phyloP scores from a whole-genome alignment of 2,113 vertebrate genomes.

The Epinephelus moara region DNA sequence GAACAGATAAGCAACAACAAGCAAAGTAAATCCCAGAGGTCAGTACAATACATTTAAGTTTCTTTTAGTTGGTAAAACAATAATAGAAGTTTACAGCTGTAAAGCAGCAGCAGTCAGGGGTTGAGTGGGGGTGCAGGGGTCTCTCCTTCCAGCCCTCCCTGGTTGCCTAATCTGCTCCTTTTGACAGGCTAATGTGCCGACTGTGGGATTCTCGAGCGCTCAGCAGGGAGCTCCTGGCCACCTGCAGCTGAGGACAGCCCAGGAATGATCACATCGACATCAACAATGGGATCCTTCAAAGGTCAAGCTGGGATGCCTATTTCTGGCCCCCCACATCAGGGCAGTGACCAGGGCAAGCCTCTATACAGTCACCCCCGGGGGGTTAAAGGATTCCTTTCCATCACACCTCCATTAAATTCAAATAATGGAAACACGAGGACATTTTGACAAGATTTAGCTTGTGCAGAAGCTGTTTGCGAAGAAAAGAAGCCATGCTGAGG shows the following conservation, averaged over 20 bases:
- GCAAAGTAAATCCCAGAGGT: not conserved
- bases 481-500: not conserved
- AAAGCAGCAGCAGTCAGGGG: not conserved
- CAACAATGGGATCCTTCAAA: slow-evolving; percentile 65
- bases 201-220: slow-evolving; percentile 67
- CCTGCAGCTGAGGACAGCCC: slow-evolving; percentile 76
- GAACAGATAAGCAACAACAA: not conserved
- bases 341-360: slow-evolving; percentile 3
- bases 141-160: slow-evolving; percentile 40
- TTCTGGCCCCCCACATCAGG: slow-evolving; percentile 25
- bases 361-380: slow-evolving; percentile 33
- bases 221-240: slow-evolving; percentile 78
- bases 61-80: slow-evolving; percentile 1
- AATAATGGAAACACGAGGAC: not conserved
- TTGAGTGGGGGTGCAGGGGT: slow-evolving; percentile 26
- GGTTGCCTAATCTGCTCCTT: slow-evolving; percentile 70
- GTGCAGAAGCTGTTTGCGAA: not conserved
- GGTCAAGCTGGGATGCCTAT: slow-evolving; percentile 61
- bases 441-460: not conserved
- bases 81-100: slow-evolving; percentile 10
- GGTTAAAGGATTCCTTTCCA: slow-evolving; percentile 6
- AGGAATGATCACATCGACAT: slow-evolving; percentile 62
- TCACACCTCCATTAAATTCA: slow-evolving; percentile 4
- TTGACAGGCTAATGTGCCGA: slow-evolving; percentile 82
- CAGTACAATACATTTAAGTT: slow-evolving; percentile 4